Percentiles rank a stretch among this genome's conserved stretches.
These are phyloP conservation scores for Dynastes grantii DNA, from an alignment of 2,888 invertebrate species.

Conservation along the genomic window DNA sequence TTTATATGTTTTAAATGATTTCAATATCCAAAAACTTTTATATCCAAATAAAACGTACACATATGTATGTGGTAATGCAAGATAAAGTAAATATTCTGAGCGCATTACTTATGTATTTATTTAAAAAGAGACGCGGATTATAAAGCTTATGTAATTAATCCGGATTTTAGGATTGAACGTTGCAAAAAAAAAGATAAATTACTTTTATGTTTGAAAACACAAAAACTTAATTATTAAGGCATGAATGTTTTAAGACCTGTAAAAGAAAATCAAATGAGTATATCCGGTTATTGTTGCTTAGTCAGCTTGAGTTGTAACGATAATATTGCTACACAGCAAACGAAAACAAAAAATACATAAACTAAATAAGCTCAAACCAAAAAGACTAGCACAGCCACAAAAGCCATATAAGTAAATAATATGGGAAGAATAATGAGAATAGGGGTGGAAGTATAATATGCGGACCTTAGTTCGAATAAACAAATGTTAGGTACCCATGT, in stretches of 20 bases:
- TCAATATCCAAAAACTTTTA: no score
- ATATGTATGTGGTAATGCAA: no score
- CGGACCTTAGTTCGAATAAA: conserved; percentile 17
- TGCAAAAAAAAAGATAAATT: no score
- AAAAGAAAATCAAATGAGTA: conserved; percentile 36
- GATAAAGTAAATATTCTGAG: no score
- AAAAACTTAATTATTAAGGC: no score
- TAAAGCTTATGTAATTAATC: no score
- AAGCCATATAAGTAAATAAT: background rate
- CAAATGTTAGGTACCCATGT: conserved; percentile 23
- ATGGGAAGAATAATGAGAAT: background rate
- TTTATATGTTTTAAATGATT: no score
- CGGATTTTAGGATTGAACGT: no score
- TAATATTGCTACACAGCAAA: conserved; percentile 6
- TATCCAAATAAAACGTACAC: no score
- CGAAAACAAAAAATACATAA: conserved; percentile 22
- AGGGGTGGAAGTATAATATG: background rate
- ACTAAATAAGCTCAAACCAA: background rate
- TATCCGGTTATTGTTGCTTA: background rate
- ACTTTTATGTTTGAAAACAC: no score
- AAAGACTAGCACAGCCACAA: conserved; percentile 5
- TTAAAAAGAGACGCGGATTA: no score
- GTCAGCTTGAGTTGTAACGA: background rate
- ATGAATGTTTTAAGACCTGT: conserved; percentile 12
- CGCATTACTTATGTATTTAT: no score